A percentile compares a stretch with the other conserved stretches of the same genome.
Conservation (phyloP, 2,113 vertebrate species). For the Grammomys surdaster region DNA sequence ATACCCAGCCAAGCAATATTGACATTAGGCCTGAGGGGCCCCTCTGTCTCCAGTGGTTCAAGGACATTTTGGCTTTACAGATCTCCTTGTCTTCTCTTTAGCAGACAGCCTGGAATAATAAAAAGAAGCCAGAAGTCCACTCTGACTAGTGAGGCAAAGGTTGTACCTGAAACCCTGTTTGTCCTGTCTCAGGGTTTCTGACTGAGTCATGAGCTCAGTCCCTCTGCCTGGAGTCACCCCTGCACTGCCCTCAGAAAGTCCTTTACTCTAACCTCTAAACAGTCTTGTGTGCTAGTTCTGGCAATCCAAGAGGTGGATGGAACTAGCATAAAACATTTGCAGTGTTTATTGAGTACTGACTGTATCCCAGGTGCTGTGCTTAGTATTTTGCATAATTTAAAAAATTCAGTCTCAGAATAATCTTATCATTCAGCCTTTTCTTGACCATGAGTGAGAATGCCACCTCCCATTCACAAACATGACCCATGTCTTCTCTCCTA, state of each 20-base stretch:
- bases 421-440: not conserved
- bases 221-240: not conserved
- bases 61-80: not conserved
- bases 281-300: not conserved
- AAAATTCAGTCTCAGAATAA: slow-evolving; percentile 30
- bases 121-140: not conserved
- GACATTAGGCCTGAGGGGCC: not conserved
- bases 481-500: not conserved
- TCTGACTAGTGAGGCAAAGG: not conserved
- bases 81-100: too few species aligned
- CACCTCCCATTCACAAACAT: not conserved
- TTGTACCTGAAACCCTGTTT: not conserved
- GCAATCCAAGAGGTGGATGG: not conserved
- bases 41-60: rapidly evolving
- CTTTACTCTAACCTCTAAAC: not conserved
- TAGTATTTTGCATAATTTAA: not conserved
- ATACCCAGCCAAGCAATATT: not conserved
- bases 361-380: not conserved
- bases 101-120: not conserved
- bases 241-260: not conserved
- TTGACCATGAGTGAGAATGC: not conserved
- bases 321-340: not conserved
- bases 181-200: not conserved
- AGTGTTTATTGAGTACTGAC: not conserved
- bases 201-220: not conserved